Conservation (phyloP, 2,113 vertebrate species). For the Alaudala cheleensis region DNA sequence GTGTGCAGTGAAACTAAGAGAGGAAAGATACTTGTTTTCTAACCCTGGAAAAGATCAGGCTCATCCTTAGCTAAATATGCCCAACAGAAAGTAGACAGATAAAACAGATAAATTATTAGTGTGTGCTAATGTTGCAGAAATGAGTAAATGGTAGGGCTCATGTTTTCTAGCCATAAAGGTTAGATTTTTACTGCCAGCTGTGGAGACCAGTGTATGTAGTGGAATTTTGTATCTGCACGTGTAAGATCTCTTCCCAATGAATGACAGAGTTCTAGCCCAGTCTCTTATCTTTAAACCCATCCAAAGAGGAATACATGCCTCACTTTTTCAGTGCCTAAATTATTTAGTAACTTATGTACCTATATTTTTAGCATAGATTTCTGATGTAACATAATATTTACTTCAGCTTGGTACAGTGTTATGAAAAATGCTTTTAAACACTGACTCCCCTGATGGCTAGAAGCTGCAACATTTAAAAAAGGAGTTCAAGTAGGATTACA, state of each 20-base stretch:
- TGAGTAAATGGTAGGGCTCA: neutral
- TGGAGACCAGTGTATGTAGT: neutral
- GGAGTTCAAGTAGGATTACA: neutral
- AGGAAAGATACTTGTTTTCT: neutral
- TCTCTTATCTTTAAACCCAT: neutral
- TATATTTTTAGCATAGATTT: neutral
- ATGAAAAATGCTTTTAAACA: neutral
- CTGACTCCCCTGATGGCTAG: neutral
- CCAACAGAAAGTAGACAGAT: neutral
- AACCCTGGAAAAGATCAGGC: neutral
- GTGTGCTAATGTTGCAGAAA: neutral
- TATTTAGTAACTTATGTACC: neutral
- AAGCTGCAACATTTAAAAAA: neutral
- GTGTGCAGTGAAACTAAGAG: neutral
- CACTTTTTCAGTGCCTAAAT: neutral
- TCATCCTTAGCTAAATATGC: neutral
- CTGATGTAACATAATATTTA: neutral
- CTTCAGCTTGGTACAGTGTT: neutral
- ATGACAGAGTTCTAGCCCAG: neutral
- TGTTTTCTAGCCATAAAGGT: neutral
- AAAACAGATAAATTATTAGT: neutral
- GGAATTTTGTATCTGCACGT: neutral
- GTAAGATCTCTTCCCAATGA: neutral
- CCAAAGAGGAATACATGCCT: neutral
- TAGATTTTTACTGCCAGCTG: neutral